phyloP scores from a whole-genome alignment of 64 coral and sea anemone genomes.

The Dendronephthya gigantea region DNA sequence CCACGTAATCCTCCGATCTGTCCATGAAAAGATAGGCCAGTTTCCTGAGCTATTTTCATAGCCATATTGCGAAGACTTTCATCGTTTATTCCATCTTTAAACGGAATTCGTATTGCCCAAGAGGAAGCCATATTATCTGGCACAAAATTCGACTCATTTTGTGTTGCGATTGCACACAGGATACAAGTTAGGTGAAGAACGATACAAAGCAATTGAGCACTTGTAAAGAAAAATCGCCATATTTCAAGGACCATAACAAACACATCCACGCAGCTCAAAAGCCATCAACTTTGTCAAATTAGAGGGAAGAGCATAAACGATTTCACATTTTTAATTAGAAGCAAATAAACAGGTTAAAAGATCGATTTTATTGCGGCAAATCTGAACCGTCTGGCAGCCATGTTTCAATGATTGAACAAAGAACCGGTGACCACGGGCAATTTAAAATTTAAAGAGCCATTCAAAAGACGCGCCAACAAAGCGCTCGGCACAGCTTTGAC shows the following conservation, averaged over 20 bases:
- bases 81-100: not conserved
- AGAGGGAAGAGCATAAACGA: not conserved
- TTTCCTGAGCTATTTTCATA: not conserved
- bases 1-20: constrained; percentile 4
- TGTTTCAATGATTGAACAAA: not conserved
- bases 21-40: not conserved
- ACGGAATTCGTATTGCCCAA: not conserved
- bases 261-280: not conserved
- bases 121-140: constrained; percentile 8
- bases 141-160: not conserved
- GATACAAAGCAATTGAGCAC: not conserved
- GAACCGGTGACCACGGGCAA: constrained; percentile 12
- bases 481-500: no score
- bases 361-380: not conserved
- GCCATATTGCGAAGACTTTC: not conserved
- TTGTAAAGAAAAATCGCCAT: not conserved
- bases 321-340: not conserved
- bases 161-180: no score
- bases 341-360: not conserved
- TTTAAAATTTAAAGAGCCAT: not conserved
- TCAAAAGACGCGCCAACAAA: not conserved
- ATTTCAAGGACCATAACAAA: not conserved
- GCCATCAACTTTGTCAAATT: not conserved
- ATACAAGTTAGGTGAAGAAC: not conserved
- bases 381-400: not conserved